phyloP scores from a whole-genome alignment of 2,797 vertebrate genomes.

The Anabacerthia variegaticeps region DNA sequence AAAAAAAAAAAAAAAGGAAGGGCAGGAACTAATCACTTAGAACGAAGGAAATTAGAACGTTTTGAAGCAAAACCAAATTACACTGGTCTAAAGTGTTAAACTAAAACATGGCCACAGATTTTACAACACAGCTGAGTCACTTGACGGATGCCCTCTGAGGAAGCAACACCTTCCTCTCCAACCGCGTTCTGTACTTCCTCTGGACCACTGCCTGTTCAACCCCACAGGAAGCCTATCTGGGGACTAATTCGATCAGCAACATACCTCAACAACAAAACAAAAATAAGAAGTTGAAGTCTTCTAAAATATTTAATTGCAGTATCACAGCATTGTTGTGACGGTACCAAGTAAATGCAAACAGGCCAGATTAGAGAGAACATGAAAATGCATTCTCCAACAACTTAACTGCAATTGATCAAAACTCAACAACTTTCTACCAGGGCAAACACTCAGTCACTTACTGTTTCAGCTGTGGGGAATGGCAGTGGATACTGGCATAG shows the following conservation, averaged over 20 bases:
- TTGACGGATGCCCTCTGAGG: rapidly evolving
- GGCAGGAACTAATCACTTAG: not conserved
- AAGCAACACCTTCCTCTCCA: not conserved
- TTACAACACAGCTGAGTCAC: not conserved
- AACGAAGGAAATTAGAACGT: not conserved
- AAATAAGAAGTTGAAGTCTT: not conserved
- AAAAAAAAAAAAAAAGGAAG: not conserved
- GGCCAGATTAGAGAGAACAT: not conserved
- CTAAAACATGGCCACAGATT: not conserved
- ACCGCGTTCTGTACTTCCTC: not conserved
- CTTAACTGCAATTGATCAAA: not conserved
- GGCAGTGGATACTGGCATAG: not conserved
- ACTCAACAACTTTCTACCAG: not conserved
- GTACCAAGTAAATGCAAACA: not conserved
- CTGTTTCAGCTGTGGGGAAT: not conserved
- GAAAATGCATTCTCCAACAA: not conserved
- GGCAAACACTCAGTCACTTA: not conserved
- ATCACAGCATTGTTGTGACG: not conserved
- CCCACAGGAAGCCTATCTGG: not conserved
- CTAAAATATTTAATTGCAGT: not conserved
- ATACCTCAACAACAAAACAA: not conserved
- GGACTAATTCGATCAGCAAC: not conserved
- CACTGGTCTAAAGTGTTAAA: not conserved
- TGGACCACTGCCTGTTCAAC: not conserved
- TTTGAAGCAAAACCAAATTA: not conserved